Evolutionary conservation across 2,113 vertebrate species (phyloP).

Genomic region (Phalacrocorax brasilianus): DNA sequence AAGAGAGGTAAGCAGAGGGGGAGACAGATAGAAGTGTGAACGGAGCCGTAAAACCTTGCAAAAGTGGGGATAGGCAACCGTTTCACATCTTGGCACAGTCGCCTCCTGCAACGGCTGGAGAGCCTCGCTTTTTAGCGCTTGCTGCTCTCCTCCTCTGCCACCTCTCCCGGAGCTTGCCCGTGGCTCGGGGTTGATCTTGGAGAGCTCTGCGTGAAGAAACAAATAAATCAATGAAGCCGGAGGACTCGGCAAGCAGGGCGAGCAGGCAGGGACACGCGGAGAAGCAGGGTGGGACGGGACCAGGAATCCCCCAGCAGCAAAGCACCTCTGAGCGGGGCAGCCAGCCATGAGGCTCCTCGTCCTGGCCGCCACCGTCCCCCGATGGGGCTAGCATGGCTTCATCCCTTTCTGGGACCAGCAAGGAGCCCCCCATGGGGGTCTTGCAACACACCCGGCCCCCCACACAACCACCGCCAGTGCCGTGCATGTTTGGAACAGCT

Average conservation of each 20-base stretch:
- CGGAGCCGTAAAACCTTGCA: background rate
- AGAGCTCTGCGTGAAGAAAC: background rate
- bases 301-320: background rate
- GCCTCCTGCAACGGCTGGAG: background rate
- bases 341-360: background rate
- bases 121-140: background rate
- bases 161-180: background rate
- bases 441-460: no score
- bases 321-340: accelerated
- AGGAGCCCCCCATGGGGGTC: background rate
- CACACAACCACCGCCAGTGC: background rate
- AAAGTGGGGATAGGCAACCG: background rate
- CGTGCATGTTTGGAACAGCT: accelerated
- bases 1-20: background rate
- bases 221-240: background rate
- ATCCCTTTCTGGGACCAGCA: background rate
- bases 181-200: background rate
- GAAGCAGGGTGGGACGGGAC: background rate
- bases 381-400: accelerated
- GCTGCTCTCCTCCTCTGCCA: background rate
- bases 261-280: background rate
- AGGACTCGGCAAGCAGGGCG: accelerated
- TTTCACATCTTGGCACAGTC: background rate
- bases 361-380: background rate
- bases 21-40: background rate